These are phyloP conservation scores for Tortrix viridana DNA, from an alignment of 2,888 invertebrate genomes.

Conservation along the genomic window DNA sequence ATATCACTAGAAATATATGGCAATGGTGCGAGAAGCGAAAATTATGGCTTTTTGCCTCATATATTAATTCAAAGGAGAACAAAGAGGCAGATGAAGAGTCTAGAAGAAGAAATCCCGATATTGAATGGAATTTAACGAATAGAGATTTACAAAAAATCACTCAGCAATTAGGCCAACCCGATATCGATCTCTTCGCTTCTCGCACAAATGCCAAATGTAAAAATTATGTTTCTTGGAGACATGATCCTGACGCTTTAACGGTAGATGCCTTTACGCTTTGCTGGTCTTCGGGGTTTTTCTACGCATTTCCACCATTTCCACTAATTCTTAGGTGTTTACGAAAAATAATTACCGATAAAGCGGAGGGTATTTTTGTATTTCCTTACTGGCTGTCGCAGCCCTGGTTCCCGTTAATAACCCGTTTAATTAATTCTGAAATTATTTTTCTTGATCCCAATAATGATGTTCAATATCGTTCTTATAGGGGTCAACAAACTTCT, in stretches of 20 bases:
- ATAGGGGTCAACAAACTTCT: background rate
- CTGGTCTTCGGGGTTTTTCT: conserved; percentile 23
- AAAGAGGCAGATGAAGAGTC: background rate
- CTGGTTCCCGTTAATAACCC: conserved; percentile 3
- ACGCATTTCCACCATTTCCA: conserved; percentile 36
- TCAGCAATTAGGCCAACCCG: background rate
- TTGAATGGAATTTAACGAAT: background rate
- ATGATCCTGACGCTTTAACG: conserved; percentile 13
- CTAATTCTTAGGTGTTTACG: conserved; percentile 27
- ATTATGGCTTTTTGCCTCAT: too few relatives aligned
- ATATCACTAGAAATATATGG: too few relatives aligned
- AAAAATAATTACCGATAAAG: conserved; percentile 34
- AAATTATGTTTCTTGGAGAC: too few relatives aligned
- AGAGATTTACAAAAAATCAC: background rate
- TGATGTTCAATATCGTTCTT: too few relatives aligned
- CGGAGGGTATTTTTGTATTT: conserved; percentile 32
- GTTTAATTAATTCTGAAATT: too few relatives aligned
- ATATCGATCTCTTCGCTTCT: conserved; percentile 5
- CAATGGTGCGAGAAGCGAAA: too few relatives aligned
- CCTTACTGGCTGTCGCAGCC: conserved; percentile 26
- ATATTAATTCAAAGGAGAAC: too few relatives aligned
- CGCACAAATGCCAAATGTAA: background rate
- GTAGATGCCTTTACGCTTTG: conserved; percentile 36
- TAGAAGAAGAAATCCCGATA: too few relatives aligned
- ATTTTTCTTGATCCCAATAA: too few relatives aligned